These are phyloP conservation scores for Notothenia rossii DNA, from an alignment of 2,113 vertebrate species.

Conservation along the genomic window DNA sequence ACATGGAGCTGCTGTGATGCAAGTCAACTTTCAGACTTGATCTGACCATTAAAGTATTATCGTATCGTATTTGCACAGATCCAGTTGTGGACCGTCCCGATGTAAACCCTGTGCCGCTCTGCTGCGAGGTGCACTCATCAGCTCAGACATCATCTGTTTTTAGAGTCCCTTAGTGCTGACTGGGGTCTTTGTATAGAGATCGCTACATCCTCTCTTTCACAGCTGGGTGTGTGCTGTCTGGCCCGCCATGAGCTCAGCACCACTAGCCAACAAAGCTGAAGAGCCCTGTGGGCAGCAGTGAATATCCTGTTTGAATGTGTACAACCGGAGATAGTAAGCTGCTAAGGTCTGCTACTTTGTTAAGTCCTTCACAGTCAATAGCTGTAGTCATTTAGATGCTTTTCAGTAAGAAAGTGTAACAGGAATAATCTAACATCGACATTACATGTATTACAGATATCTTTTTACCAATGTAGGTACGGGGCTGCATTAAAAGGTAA, in stretches of 20 bases:
- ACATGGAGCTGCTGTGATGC: too few relatives aligned
- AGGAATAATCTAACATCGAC: background rate
- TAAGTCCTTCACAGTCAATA: background rate
- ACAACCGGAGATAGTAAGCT: conserved; percentile 31
- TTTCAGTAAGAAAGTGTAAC: background rate
- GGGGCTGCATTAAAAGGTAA: too few relatives aligned
- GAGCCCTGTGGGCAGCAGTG: conserved; percentile 36
- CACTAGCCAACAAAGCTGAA: conserved; percentile 30
- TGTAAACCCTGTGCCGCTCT: conserved; percentile 30
- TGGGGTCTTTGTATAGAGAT: conserved; percentile 65
- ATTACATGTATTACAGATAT: background rate
- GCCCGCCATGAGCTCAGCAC: conserved; percentile 24
- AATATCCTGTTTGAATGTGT: conserved; percentile 35
- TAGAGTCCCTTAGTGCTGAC: conserved; percentile 70
- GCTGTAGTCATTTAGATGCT: background rate
- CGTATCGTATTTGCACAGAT: conserved; percentile 12
- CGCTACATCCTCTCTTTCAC: conserved; percentile 46
- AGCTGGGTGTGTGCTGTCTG: conserved; percentile 55
- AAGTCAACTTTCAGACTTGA: background rate
- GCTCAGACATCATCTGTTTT: conserved; percentile 70
- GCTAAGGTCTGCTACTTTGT: conserved; percentile 32
- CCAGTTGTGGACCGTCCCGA: conserved; percentile 20
- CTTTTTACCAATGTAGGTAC: background rate
- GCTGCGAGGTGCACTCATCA: conserved; percentile 50
- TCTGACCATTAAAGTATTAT: too few relatives aligned